Evolutionary conservation across 1,140 invertebrate genomes (phyloP).

Genomic region (Brachionus plicatilis): DNA sequence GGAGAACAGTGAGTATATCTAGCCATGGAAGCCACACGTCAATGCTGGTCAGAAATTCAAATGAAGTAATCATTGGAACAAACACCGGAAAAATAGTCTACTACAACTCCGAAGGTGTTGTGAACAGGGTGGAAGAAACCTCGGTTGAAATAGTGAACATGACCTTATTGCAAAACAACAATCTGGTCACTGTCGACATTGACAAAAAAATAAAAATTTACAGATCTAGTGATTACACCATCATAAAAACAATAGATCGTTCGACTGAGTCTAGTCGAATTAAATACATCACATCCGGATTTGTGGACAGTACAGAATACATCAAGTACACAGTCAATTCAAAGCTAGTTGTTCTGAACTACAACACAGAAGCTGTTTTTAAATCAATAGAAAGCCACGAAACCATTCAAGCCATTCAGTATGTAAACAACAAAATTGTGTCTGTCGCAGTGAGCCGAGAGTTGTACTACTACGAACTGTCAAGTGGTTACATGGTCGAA

Average conservation of each 20-base stretch:
- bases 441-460: not conserved
- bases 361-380: not conserved
- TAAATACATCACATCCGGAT: not conserved
- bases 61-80: not conserved
- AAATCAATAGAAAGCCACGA: not conserved
- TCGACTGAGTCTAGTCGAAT: not conserved
- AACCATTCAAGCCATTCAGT: not conserved
- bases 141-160: not conserved
- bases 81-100: not conserved
- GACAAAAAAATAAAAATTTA: not conserved
- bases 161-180: not conserved
- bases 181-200: not conserved
- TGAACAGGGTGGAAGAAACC: not conserved
- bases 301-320: not conserved
- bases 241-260: not conserved
- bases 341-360: not conserved
- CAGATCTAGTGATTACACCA: not conserved
- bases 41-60: not conserved
- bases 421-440: not conserved
- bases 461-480: not conserved
- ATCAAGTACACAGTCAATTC: not conserved
- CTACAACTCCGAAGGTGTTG: not conserved
- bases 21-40: not conserved
- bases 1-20: not conserved
- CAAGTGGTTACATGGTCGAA: not conserved